Evolutionary conservation across 1,140 invertebrate genomes (phyloP), one percentile per base, ranked within the genome.

Genomic region (Pseudomyrmex dendroicus): DNA sequence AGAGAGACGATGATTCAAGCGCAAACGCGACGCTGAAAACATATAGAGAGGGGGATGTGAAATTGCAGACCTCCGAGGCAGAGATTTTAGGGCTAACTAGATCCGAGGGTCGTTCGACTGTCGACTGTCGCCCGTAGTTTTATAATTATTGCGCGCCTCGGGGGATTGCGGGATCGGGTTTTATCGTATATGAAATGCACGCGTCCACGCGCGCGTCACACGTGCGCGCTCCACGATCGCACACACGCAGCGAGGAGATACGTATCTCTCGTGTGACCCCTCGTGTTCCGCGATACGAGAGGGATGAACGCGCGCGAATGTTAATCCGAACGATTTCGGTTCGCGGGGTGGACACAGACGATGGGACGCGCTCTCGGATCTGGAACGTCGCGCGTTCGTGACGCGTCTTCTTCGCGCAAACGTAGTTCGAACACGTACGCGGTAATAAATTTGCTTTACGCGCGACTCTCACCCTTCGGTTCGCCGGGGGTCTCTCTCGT

Each of bases 91-190:
- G 87, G 80, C 84, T 59, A 56, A 54, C 70, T 86, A 73, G 73
- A 77, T 82, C 61, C 82, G 83, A 68, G 83, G 85, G 67, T 73
- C 70, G 80, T 68, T 80, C 63, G 84, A 77, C 85, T 35, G 35
- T 35, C 83, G 73, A 85, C 62, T 82, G 83, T 73, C 85, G 77
- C 46, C 59, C 74, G 83, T 86, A 90, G 78, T 90, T 89, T 90
- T 90, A 89, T 90, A 90, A 90, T 90, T 90, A 90, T 89, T 85
- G 86, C 85, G 84, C 84, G 84, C 87, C 84, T 86, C 72, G 59
- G 64, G 82, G 87, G 87, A 68, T 88, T 80, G 77, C 76, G 66
- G 54, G 72, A 86, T 88, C 82, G 66, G 67, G 74, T 70, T 82
- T 62, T 68, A 78, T 82, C 76, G 44, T 78, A 78, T 78, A 61